These are phyloP conservation scores for Stichodactyla helianthus DNA, from an alignment of 64 coral and sea anemone genomes.

Conservation along the genomic window DNA sequence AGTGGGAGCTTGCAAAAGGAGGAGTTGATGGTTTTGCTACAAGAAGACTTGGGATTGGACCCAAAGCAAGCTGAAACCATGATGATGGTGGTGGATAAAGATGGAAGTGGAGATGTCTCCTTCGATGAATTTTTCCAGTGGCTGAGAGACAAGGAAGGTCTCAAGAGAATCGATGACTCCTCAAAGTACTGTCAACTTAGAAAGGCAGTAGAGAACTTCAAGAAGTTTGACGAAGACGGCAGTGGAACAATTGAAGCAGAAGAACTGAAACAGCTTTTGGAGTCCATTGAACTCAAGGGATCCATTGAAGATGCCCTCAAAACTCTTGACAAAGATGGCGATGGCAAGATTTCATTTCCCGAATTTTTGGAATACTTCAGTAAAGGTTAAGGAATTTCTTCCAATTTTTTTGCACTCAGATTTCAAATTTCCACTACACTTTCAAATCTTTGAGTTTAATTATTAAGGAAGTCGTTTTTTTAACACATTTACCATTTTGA, in stretches of 20 bases:
- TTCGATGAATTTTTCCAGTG: slow-evolving; percentile 65
- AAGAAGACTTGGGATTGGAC: slow-evolving; percentile 44
- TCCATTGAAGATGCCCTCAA: slow-evolving; percentile 26
- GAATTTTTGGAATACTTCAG: slow-evolving; percentile 46
- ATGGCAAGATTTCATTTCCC: slow-evolving; percentile 77
- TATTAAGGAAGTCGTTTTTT: background rate
- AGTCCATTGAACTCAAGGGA: background rate
- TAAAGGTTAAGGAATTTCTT: too few species aligned
- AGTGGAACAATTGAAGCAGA: slow-evolving; percentile 71
- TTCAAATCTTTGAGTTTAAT: background rate
- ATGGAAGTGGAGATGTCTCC: slow-evolving; percentile 51
- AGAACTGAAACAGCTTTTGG: slow-evolving; percentile 67
- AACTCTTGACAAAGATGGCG: slow-evolving; percentile 57
- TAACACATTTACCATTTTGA: background rate
- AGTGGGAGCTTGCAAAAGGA: slow-evolving; percentile 31
- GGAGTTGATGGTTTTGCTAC: slow-evolving; percentile 34
- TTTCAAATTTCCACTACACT: background rate
- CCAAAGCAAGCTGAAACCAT: slow-evolving; percentile 28
- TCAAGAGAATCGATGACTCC: slow-evolving; percentile 36
- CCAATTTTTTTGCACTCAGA: background rate
- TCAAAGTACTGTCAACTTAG: slow-evolving; percentile 40
- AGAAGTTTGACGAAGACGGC: slow-evolving; percentile 63
- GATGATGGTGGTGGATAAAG: slow-evolving; percentile 67
- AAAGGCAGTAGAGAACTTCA: slow-evolving; percentile 76
- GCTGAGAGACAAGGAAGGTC: slow-evolving; percentile 40